Conservation (phyloP, 2,113 vertebrate genomes). For the Ciconia boyciana region DNA sequence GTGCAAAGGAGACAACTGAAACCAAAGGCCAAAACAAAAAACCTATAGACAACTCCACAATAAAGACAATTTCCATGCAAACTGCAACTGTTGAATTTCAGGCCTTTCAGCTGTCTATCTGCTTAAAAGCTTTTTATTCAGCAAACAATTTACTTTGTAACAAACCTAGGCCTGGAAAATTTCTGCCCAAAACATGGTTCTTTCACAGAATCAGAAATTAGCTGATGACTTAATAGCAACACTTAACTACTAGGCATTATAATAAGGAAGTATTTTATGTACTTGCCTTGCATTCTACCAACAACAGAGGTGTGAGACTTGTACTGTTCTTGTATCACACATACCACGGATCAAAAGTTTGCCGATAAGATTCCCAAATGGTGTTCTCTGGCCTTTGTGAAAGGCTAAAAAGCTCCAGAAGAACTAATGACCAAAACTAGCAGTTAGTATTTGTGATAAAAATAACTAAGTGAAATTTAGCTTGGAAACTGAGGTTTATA, state of each 20-base stretch:
- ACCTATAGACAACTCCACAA: constrained; percentile 48
- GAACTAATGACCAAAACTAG: neutral
- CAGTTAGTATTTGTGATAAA: neutral
- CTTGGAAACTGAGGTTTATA: neutral
- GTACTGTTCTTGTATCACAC: neutral
- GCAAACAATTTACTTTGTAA: constrained; percentile 53
- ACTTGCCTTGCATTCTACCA: neutral
- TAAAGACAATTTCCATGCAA: constrained; percentile 61
- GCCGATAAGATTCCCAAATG: neutral
- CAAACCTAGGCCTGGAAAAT: constrained; percentile 42
- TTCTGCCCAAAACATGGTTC: constrained; percentile 42
- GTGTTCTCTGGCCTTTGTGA: neutral
- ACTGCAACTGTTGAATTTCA: constrained; percentile 51
- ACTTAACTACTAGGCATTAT: neutral
- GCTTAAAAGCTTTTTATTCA: constrained; percentile 56
- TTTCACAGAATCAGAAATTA: constrained; percentile 57
- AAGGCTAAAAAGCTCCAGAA: neutral
- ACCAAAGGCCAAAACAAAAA: constrained; percentile 50
- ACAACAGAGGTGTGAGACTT: neutral
- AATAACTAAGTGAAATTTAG: neutral
- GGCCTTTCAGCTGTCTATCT: constrained; percentile 56
- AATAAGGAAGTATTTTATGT: constrained; percentile 44
- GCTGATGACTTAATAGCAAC: constrained; percentile 39
- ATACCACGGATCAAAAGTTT: neutral
- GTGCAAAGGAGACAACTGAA: constrained; percentile 44